These are phyloP conservation scores for Hippocampus zosterae DNA, from an alignment of 2,113 vertebrate genomes.

Conservation along the genomic window DNA sequence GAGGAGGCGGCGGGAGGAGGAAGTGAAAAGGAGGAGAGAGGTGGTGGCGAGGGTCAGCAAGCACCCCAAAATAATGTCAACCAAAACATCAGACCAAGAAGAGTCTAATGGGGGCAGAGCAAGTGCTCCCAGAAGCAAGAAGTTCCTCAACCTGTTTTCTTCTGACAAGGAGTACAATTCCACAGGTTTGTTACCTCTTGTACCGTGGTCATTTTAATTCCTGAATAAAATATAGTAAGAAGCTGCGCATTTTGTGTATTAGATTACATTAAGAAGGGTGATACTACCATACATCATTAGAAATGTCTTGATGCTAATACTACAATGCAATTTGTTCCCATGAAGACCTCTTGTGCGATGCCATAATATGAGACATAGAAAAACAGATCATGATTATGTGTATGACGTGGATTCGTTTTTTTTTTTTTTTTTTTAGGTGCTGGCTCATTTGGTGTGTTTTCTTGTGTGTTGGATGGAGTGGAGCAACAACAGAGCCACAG, in stretches of 20 bases:
- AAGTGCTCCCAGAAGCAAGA: conserved; percentile 80
- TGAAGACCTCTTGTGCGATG: neutral
- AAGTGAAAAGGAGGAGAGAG: conserved; percentile 50
- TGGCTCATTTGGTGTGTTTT: conserved; percentile 89
- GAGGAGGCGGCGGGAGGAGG: conserved; percentile 53
- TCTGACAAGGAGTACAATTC: conserved; percentile 75
- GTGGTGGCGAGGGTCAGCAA: conserved; percentile 46
- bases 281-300: neutral
- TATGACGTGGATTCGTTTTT: conserved; percentile 7
- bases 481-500: conserved; percentile 91
- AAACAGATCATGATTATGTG: neutral
- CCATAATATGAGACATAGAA: neutral
- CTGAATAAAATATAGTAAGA: neutral
- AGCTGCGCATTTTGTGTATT: neutral
- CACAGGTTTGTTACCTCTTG: conserved; percentile 40
- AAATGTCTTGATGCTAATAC: neutral
- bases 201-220: neutral
- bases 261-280: neutral
- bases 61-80: conserved; percentile 74
- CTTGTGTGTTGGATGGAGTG: conserved; percentile 87
- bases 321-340: neutral
- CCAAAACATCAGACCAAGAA: conserved; percentile 73
- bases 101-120: conserved; percentile 30
- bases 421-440: conserved; percentile 74
- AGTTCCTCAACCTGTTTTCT: conserved; percentile 93